phyloP scores from a whole-genome alignment of 2,888 invertebrate species.

The Mellilla xanthometata region DNA sequence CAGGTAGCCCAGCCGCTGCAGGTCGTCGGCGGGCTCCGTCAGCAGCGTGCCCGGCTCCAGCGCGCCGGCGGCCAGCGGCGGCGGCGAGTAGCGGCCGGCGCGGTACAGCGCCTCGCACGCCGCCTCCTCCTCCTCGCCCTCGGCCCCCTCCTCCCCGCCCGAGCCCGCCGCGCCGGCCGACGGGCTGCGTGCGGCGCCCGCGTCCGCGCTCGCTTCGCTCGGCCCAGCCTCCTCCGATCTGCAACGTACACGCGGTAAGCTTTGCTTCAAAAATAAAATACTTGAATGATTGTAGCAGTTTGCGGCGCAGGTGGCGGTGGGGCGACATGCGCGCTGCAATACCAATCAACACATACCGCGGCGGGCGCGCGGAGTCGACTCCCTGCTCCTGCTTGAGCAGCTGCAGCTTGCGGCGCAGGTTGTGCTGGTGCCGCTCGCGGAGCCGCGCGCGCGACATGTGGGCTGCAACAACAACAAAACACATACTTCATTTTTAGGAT shows the following conservation, averaged over 20 bases:
- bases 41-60: slow-evolving; percentile 90
- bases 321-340: too few species aligned
- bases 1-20: slow-evolving; percentile 85
- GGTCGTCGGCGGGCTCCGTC: slow-evolving; percentile 89
- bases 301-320: too few species aligned
- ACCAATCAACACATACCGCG: too few species aligned
- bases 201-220: too few species aligned
- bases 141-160: slow-evolving; percentile 28
- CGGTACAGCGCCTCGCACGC: slow-evolving; percentile 81
- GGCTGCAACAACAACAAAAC: slow-evolving; percentile 85
- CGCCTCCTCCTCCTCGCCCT: slow-evolving; percentile 36
- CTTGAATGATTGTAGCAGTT: too few species aligned
- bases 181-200: too few species aligned
- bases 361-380: slow-evolving; percentile 42
- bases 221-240: too few species aligned
- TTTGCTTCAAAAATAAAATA: too few species aligned
- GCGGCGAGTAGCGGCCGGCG: slow-evolving; percentile 93
- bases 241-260: too few species aligned
- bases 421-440: slow-evolving; percentile 95
- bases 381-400: slow-evolving; percentile 94
- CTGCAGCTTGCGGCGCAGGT: slow-evolving; percentile 93
- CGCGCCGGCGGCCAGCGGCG: slow-evolving; percentile 82
- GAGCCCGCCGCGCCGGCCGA: slow-evolving; percentile 2
- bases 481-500: too few species aligned
- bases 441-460: slow-evolving; percentile 97